Conservation (phyloP, 2,888 invertebrate species). For the Drosophila aldrichi region DNA sequence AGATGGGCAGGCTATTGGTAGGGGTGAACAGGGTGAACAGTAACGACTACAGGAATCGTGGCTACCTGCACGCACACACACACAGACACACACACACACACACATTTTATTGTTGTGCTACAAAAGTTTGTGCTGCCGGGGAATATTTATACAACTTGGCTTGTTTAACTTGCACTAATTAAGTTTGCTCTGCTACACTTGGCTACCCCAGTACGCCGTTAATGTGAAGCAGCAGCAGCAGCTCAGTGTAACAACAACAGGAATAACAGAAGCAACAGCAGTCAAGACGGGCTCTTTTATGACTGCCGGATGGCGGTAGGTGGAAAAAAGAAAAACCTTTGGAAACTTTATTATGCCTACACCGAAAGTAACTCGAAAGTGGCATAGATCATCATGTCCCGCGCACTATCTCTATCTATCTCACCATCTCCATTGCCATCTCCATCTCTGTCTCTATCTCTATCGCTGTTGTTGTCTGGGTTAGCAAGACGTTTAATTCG, state of each 20-base stretch:
- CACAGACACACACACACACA: constrained; percentile 1
- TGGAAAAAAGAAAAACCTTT: constrained; percentile 29
- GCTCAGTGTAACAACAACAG: constrained; percentile 28
- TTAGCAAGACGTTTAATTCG: constrained; percentile 8
- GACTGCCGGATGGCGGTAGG: constrained; percentile 5
- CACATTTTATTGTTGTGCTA: constrained; percentile 72
- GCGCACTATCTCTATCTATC: constrained; percentile 1
- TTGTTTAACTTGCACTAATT: constrained; percentile 78
- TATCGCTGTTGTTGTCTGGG: constrained; percentile 3
- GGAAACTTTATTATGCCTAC: constrained; percentile 62
- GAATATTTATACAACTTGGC: constrained; percentile 75
- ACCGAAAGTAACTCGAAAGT: constrained; percentile 35
- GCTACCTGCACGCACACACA: constrained; percentile 40
- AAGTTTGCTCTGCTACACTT: constrained; percentile 76
- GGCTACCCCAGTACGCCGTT: constrained; percentile 56
- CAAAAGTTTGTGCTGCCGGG: constrained; percentile 69
- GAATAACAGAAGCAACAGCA: constrained; percentile 20
- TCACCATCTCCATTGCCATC: not conserved
- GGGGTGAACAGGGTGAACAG: not conserved
- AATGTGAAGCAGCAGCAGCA: constrained; percentile 48
- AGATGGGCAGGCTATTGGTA: not conserved
- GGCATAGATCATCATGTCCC: constrained; percentile 54
- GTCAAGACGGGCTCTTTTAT: constrained; percentile 5
- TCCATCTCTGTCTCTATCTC: not conserved
- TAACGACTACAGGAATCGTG: constrained; percentile 23